Conservation (phyloP, 2,113 vertebrate genomes). For the Lepus americanus region DNA sequence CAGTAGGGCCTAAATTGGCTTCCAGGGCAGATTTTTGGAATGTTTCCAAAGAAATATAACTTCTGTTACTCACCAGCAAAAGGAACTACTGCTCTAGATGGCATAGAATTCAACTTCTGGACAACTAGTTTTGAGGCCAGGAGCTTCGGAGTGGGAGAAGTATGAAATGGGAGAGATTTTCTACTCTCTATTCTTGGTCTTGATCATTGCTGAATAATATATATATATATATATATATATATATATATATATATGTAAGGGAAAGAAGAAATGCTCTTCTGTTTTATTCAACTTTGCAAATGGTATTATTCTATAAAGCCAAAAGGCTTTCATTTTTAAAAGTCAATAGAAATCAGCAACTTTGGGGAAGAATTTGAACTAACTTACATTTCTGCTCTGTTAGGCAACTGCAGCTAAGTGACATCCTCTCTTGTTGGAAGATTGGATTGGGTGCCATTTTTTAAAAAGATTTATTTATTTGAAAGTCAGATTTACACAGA, state of each 20-base stretch:
- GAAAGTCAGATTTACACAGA: too few relatives aligned
- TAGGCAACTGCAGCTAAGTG: not conserved
- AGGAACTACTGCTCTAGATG: not conserved
- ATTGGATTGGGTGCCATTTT: not conserved
- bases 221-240: too few relatives aligned
- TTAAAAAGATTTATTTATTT: too few relatives aligned
- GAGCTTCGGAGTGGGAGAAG: not conserved
- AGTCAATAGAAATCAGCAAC: not conserved
- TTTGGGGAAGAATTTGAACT: not conserved
- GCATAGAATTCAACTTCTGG: not conserved
- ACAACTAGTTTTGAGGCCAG: not conserved
- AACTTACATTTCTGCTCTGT: not conserved
- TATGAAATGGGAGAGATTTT: not conserved
- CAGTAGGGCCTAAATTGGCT: constrained; percentile 11
- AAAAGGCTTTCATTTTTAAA: not conserved
- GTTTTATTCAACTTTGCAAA: constrained; percentile 13
- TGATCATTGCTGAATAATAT: not conserved
- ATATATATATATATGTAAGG: not conserved
- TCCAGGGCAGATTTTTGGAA: constrained; percentile 22
- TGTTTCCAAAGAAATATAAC: constrained; percentile 23
- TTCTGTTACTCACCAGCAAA: constrained; percentile 40
- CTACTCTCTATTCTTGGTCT: not conserved
- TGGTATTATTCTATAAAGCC: not conserved
- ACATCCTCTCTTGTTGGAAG: not conserved
- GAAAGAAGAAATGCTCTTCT: not conserved